phyloP scores from a whole-genome alignment of 2,888 invertebrate species.

The Heliconius erato region DNA sequence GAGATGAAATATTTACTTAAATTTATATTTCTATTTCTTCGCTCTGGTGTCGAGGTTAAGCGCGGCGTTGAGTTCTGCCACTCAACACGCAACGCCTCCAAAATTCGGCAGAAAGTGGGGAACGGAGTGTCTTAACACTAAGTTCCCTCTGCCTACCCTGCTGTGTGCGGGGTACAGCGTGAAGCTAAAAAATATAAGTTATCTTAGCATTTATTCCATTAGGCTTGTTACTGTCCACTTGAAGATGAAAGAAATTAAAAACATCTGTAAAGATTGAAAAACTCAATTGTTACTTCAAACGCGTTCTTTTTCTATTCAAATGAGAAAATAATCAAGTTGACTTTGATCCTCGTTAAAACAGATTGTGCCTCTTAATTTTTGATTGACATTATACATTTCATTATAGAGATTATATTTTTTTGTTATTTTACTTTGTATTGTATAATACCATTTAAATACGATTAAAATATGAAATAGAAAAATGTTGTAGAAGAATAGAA shows the following conservation, averaged over 20 bases:
- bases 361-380: conserved; percentile 24
- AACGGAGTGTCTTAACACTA: too few relatives aligned
- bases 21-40: too few relatives aligned
- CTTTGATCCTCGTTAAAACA: conserved; percentile 31
- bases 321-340: conserved; percentile 21
- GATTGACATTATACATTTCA: not conserved
- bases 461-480: too few relatives aligned
- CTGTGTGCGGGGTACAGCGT: too few relatives aligned
- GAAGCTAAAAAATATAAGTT: not conserved
- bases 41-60: too few relatives aligned
- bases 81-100: too few relatives aligned
- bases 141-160: too few relatives aligned
- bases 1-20: too few relatives aligned
- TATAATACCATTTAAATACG: too few relatives aligned
- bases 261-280: not conserved
- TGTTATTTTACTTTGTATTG: not conserved
- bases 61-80: too few relatives aligned
- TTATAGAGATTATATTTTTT: not conserved
- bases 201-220: not conserved
- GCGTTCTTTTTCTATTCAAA: conserved; percentile 34
- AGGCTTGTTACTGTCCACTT: not conserved
- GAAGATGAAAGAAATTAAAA: conserved; percentile 32
- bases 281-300: conserved; percentile 33
- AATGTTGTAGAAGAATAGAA: too few relatives aligned
- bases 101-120: too few relatives aligned